Percentiles rank a stretch among this genome's conserved stretches.
phyloP scores from a whole-genome alignment of 53 echinoderm and acorn worm genomes.

The Apostichopus leukothele region DNA sequence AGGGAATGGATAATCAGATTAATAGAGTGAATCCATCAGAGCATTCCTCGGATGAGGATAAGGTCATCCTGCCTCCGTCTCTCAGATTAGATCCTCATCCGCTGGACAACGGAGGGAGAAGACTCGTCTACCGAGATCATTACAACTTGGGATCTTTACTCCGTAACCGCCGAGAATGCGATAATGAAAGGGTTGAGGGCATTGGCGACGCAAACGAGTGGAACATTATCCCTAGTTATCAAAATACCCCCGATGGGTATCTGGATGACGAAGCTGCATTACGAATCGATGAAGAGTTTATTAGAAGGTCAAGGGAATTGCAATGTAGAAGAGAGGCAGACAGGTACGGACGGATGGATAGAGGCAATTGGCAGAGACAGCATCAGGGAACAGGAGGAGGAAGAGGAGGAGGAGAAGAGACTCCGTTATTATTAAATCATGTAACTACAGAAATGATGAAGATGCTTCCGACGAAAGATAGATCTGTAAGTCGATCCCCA shows the following conservation, averaged over 20 bases:
- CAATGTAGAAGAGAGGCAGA: neutral
- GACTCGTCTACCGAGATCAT: neutral
- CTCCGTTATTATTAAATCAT: neutral
- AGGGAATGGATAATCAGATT: neutral
- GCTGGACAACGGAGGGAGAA: neutral
- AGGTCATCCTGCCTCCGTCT: neutral
- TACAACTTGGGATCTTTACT: neutral
- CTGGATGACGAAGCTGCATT: neutral
- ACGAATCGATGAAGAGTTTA: neutral
- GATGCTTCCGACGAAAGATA: neutral
- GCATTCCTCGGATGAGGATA: conserved; percentile 36
- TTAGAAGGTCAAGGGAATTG: neutral
- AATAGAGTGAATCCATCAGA: neutral
- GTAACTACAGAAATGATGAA: neutral
- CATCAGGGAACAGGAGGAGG: neutral
- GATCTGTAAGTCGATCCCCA: neutral
- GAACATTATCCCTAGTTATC: neutral
- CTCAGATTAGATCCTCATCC: conserved; percentile 18
- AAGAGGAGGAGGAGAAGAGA: neutral
- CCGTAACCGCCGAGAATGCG: neutral
- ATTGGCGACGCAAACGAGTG: neutral
- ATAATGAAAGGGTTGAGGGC: conserved; percentile 1
- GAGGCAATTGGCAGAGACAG: neutral
- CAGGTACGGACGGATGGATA: neutral
- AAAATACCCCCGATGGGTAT: neutral